phyloP scores from a whole-genome alignment of 2,113 vertebrate genomes.

The Rhynchopsitta pachyrhyncha region DNA sequence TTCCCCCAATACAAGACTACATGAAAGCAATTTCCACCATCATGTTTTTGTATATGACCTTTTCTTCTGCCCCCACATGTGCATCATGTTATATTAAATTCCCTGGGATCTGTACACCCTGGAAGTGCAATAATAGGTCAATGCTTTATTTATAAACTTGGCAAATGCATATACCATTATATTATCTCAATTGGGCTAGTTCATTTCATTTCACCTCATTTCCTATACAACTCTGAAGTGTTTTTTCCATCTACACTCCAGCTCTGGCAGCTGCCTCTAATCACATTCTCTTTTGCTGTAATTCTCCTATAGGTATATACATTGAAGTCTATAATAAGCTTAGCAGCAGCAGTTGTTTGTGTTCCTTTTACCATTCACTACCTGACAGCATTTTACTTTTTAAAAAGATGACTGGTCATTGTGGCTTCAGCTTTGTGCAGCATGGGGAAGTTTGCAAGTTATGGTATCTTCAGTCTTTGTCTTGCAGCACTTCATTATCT shows the following conservation, averaged over 20 bases:
- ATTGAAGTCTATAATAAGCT: neutral
- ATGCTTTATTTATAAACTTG: conserved; percentile 43
- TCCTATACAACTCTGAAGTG: neutral
- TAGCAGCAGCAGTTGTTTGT: neutral
- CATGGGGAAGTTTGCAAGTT: neutral
- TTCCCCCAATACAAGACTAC: neutral
- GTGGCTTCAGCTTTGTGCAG: neutral
- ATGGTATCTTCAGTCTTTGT: neutral
- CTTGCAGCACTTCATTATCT: neutral
- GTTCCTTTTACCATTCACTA: neutral
- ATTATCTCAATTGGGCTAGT: conserved; percentile 30
- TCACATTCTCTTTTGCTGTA: neutral
- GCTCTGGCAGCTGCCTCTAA: conserved; percentile 27
- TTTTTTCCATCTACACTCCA: conserved; percentile 7
- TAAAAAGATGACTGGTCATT: neutral
- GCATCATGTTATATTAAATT: neutral
- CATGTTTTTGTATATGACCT: neutral
- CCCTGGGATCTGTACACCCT: neutral
- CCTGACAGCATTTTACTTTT: neutral
- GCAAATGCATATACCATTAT: neutral
- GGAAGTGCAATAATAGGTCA: neutral
- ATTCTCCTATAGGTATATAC: neutral
- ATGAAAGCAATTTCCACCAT: neutral
- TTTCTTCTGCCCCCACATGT: neutral
- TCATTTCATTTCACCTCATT: conserved; percentile 23